Conservation (phyloP, 2,797 vertebrate species). For the Ctenosaura bakeri region DNA sequence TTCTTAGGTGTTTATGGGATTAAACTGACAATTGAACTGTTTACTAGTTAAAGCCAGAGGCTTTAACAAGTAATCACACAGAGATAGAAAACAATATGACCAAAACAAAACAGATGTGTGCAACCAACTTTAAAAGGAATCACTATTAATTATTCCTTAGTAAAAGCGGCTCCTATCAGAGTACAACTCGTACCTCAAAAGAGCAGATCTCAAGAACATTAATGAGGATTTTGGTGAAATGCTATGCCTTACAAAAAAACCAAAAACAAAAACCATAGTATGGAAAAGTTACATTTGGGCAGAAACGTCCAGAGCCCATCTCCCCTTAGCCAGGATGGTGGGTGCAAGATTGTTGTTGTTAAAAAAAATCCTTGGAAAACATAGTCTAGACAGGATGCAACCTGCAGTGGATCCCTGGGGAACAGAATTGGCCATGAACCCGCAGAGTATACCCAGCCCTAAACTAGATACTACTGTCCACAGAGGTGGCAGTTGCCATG, state of each 20-base stretch:
- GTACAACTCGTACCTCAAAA: not conserved
- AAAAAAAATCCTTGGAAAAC: not conserved
- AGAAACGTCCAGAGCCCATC: no score
- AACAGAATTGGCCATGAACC: no score
- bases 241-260: not conserved
- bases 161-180: not conserved
- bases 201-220: not conserved
- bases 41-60: conserved; percentile 14
- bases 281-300: no score
- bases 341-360: no score
- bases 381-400: no score
- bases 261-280: no score
- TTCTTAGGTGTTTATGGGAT: not conserved
- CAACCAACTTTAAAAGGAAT: not conserved
- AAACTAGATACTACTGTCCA: no score
- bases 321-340: no score
- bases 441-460: no score
- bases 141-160: not conserved
- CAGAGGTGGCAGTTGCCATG: no score
- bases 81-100: not conserved
- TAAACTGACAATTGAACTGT: conserved; percentile 17
- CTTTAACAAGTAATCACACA: not conserved
- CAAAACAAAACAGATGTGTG: not conserved
- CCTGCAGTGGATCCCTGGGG: no score
- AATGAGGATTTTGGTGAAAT: not conserved